phyloP scores from a whole-genome alignment of 2,113 vertebrate genomes.

The Poecile atricapillus region DNA sequence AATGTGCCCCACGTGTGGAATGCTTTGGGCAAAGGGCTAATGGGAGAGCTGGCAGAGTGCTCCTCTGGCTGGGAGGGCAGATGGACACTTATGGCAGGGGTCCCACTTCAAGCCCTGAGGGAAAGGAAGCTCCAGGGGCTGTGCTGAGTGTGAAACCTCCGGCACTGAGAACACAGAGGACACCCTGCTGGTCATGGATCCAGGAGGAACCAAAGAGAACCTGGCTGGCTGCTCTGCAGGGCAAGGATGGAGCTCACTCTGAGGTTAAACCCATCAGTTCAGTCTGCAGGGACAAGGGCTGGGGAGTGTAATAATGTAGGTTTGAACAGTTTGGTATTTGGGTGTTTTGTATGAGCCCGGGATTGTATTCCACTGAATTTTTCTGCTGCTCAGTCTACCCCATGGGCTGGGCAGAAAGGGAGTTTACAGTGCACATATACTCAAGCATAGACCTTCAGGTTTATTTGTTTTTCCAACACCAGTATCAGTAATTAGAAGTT shows the following conservation, averaged over 20 bases:
- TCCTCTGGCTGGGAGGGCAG: background rate
- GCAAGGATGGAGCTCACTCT: background rate
- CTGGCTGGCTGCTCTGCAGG: background rate
- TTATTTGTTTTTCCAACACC: background rate
- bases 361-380: background rate
- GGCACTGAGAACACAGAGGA: too few species aligned
- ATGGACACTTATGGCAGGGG: rapidly evolving
- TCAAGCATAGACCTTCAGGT: background rate
- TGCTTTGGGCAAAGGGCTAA: rapidly evolving
- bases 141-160: rapidly evolving
- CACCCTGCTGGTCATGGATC: rapidly evolving
- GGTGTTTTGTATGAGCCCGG: background rate
- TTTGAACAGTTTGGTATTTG: background rate
- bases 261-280: background rate
- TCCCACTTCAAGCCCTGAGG: background rate
- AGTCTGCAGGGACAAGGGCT: background rate
- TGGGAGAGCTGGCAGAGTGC: rapidly evolving
- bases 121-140: background rate
- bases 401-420: background rate
- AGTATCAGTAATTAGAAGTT: background rate
- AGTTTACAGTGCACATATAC: background rate
- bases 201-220: background rate
- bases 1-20: rapidly evolving
- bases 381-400: background rate
- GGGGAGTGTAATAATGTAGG: rapidly evolving